A percentile compares a stretch with the other conserved stretches of the same genome.
Evolutionary conservation across 2,888 invertebrate genomes (phyloP).

Genomic region (Sesia apiformis): DNA sequence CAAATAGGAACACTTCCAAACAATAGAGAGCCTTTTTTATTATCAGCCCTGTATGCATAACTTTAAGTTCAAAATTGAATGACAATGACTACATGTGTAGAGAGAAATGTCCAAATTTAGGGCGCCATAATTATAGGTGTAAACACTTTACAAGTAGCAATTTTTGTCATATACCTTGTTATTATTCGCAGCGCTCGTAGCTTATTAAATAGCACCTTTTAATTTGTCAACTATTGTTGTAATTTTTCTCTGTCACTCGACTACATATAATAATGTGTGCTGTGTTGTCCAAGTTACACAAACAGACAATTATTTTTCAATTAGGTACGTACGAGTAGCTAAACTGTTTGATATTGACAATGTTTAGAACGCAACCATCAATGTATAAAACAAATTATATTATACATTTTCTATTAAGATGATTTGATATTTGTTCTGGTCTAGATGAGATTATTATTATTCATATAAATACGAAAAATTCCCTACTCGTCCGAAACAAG

Average conservation of each 20-base stretch:
- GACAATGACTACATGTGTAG: background rate
- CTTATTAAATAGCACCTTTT: conserved; percentile 42
- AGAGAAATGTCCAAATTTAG: conserved; percentile 5
- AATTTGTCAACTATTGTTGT: conserved; percentile 28
- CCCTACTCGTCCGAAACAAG: too few species aligned
- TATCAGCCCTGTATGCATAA: background rate
- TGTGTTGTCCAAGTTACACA: too few species aligned
- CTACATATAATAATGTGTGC: background rate
- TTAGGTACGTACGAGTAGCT: background rate
- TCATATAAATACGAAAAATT: too few species aligned
- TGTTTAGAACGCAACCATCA: too few species aligned
- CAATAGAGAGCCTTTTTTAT: too few species aligned
- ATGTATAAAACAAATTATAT: too few species aligned
- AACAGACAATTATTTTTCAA: background rate
- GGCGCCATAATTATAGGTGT: conserved; percentile 23
- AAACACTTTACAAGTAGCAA: conserved; percentile 36
- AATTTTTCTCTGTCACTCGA: conserved; percentile 21
- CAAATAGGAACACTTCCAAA: too few species aligned
- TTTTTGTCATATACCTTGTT: background rate
- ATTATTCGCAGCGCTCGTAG: conserved; percentile 32
- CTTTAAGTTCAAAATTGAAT: background rate
- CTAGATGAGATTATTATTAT: too few species aligned
- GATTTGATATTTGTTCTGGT: too few species aligned
- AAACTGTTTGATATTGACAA: too few species aligned
- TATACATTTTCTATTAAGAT: too few species aligned